Evolutionary conservation across 2,797 vertebrate species (phyloP).

Genomic region (Gymnocypris eckloni): DNA sequence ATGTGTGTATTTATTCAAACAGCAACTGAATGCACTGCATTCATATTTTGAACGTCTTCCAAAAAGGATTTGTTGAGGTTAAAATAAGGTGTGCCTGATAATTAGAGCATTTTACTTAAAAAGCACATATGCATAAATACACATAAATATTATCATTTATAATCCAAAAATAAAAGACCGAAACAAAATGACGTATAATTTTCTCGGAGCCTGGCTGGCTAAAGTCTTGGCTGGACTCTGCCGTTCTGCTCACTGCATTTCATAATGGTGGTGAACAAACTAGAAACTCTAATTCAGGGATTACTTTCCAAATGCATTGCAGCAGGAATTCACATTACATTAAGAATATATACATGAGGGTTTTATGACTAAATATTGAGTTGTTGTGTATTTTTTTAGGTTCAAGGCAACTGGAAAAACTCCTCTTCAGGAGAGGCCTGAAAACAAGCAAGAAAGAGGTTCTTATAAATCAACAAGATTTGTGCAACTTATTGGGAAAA

Average conservation of each 20-base stretch:
- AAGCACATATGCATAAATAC: constrained; percentile 11
- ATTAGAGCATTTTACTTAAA: constrained; percentile 22
- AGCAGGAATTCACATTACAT: constrained; percentile 17
- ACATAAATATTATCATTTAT: constrained; percentile 44
- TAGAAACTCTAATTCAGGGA: constrained; percentile 27
- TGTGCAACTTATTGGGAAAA: constrained; percentile 47
- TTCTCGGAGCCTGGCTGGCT: constrained; percentile 32
- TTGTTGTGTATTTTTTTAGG: constrained; percentile 2
- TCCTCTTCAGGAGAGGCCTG: not conserved
- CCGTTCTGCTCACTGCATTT: constrained; percentile 32
- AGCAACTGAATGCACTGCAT: not conserved
- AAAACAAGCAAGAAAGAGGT: constrained; percentile 22
- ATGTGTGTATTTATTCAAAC: constrained; percentile 1
- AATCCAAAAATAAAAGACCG: constrained; percentile 44
- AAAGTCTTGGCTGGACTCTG: constrained; percentile 28
- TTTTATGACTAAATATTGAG: constrained; percentile 26
- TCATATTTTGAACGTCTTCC: not conserved
- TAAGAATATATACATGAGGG: not conserved
- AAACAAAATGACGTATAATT: constrained; percentile 32
- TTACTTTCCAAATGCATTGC: constrained; percentile 20
- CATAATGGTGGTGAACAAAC: constrained; percentile 30
- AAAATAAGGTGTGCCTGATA: constrained; percentile 42
- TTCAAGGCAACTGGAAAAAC: constrained; percentile 32
- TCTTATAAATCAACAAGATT: constrained; percentile 48
- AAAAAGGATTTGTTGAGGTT: not conserved